phyloP scores from a whole-genome alignment of 2,888 invertebrate species.

The Trichogramma dendrolimi region DNA sequence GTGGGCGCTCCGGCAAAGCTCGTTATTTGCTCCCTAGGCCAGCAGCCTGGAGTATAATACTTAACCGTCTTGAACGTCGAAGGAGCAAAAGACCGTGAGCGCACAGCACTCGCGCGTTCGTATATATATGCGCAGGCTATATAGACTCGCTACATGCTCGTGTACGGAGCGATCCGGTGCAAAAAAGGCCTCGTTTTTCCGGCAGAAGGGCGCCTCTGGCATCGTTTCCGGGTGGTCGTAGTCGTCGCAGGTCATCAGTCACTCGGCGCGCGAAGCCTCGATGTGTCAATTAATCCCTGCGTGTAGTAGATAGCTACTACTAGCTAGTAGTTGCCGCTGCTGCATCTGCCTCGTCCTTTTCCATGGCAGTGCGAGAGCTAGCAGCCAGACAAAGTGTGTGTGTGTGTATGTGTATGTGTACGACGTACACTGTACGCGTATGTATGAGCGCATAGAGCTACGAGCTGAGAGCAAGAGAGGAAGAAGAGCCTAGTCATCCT shows the following conservation, averaged over 20 bases:
- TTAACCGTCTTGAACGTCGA: too few species aligned
- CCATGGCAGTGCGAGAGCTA: not conserved
- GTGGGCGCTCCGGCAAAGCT: too few species aligned
- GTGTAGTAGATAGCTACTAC: conserved; percentile 25
- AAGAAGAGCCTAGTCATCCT: too few species aligned
- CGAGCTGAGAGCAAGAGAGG: too few species aligned
- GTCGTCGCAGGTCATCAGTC: conserved; percentile 48
- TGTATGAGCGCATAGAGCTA: not conserved
- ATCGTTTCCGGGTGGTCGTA: conserved; percentile 12
- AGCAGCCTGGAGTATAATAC: too few species aligned
- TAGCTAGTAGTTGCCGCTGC: too few species aligned
- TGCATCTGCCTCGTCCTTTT: too few species aligned
- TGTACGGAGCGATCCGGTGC: not conserved
- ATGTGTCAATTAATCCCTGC: conserved; percentile 51
- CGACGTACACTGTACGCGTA: not conserved
- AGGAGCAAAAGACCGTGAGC: too few species aligned
- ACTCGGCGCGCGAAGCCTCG: conserved; percentile 35
- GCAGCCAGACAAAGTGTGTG: not conserved
- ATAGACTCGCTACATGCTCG: too few species aligned
- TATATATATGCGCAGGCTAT: too few species aligned
- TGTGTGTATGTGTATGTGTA: conserved; percentile 1
- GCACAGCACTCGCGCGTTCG: too few species aligned
- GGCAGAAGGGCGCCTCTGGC: not conserved
- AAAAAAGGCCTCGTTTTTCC: conserved; percentile 12
- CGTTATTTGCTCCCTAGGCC: too few species aligned